A percentile compares a stretch with the other conserved stretches of the same genome.
Evolutionary conservation across 2,113 vertebrate species (phyloP).

Genomic region (Cnemophilus loriae): DNA sequence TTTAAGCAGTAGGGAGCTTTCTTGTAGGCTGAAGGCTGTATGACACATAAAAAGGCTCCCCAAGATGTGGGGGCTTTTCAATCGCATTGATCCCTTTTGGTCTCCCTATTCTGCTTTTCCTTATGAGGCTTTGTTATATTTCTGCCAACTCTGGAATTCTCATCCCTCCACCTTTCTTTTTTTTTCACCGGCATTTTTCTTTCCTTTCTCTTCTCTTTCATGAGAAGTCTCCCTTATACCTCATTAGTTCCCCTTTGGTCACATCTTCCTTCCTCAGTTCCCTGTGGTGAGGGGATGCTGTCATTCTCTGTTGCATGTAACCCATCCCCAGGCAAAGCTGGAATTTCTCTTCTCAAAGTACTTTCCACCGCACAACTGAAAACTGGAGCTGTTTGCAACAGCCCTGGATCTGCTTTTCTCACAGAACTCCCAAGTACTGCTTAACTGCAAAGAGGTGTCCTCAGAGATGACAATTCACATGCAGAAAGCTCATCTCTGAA

Average conservation of each 20-base stretch:
- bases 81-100: not conserved
- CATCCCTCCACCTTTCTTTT: not conserved
- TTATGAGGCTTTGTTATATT: not conserved
- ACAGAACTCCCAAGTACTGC: not conserved
- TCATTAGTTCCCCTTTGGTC: not conserved
- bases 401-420: not conserved
- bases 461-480: not conserved
- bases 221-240: not conserved
- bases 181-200: not conserved
- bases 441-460: not conserved
- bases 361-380: not conserved
- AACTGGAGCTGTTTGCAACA: not conserved
- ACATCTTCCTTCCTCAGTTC: not conserved
- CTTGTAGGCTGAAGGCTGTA: not conserved
- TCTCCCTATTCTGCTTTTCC: not conserved
- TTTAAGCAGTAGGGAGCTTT: not conserved
- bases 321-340: not conserved
- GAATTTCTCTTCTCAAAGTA: not conserved
- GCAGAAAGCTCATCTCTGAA: not conserved
- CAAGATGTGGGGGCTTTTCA: not conserved
- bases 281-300: not conserved
- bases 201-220: not conserved
- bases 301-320: not conserved
- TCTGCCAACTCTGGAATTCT: not conserved
- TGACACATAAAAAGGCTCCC: not conserved